A percentile compares a stretch with the other conserved stretches of the same genome.
phyloP scores from a whole-genome alignment of 2,797 vertebrate species.

The Acanthurus tractus region DNA sequence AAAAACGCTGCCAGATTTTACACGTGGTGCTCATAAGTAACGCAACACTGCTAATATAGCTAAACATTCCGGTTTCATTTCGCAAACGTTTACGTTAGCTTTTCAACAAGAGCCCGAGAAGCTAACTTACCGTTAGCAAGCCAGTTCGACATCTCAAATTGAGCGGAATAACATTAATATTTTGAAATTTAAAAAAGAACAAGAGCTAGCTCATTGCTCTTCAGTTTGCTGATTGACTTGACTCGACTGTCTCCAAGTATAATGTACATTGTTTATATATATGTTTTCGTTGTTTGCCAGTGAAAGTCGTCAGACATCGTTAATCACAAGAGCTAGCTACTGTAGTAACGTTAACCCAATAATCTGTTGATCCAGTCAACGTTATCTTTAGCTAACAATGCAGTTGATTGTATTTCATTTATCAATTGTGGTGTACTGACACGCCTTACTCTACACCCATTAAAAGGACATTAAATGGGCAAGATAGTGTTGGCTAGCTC shows the following conservation, averaged over 20 bases:
- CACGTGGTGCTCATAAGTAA: background rate
- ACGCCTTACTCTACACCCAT: rapidly evolving
- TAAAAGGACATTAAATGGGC: background rate
- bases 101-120: conserved; percentile 11
- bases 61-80: background rate
- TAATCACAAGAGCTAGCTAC: conserved; percentile 47
- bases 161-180: background rate
- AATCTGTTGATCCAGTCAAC: background rate
- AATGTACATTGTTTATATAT: background rate
- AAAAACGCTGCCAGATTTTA: background rate
- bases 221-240: rapidly evolving
- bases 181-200: rapidly evolving
- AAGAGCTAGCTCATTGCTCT: rapidly evolving
- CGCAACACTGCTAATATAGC: background rate
- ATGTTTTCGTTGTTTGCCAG: background rate
- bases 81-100: conserved; percentile 18
- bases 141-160: conserved; percentile 25
- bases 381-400: background rate
- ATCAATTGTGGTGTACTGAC: rapidly evolving
- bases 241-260: background rate
- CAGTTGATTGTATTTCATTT: background rate
- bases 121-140: conserved; percentile 45
- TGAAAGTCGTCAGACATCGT: conserved; percentile 26
- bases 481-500: background rate
- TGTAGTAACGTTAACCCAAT: background rate